phyloP scores from a whole-genome alignment of 2,888 invertebrate genomes.

The Coenonympha glycerion region DNA sequence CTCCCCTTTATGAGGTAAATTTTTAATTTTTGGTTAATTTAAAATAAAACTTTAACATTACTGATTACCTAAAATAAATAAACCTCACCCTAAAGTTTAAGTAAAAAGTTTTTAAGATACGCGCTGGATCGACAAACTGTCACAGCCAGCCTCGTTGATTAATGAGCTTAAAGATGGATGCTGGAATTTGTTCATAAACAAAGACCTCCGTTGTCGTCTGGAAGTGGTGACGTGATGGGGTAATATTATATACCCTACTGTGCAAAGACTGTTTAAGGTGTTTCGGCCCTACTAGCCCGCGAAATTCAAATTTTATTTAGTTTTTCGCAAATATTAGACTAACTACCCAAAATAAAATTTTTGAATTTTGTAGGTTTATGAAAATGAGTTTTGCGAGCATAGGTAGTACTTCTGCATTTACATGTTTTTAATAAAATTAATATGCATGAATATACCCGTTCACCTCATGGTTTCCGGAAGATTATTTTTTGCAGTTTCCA shows the following conservation, averaged over 20 bases:
- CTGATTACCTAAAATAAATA: not conserved
- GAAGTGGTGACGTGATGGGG: not conserved
- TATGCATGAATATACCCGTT: no score
- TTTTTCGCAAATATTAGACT: not conserved
- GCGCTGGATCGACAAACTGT: slow-evolving; percentile 1
- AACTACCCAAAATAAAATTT: not conserved
- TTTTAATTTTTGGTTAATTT: no score
- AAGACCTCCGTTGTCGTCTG: not conserved
- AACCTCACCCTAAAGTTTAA: not conserved
- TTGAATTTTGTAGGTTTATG: no score
- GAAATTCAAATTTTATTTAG: not conserved
- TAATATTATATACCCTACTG: not conserved
- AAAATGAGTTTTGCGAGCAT: no score
- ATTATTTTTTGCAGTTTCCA: no score
- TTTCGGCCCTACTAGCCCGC: not conserved
- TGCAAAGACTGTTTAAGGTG: not conserved
- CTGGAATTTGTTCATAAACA: slow-evolving; percentile 3
- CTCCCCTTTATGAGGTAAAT: no score
- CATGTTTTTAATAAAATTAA: no score
- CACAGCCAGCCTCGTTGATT: slow-evolving; percentile 5
- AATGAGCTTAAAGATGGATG: slow-evolving; percentile 8
- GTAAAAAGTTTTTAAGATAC: slow-evolving; percentile 11
- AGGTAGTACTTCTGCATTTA: no score
- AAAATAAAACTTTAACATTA: not conserved
- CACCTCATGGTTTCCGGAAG: no score